These are phyloP conservation scores for Hirundo rustica DNA, from an alignment of 2,797 vertebrate genomes.

Conservation along the genomic window DNA sequence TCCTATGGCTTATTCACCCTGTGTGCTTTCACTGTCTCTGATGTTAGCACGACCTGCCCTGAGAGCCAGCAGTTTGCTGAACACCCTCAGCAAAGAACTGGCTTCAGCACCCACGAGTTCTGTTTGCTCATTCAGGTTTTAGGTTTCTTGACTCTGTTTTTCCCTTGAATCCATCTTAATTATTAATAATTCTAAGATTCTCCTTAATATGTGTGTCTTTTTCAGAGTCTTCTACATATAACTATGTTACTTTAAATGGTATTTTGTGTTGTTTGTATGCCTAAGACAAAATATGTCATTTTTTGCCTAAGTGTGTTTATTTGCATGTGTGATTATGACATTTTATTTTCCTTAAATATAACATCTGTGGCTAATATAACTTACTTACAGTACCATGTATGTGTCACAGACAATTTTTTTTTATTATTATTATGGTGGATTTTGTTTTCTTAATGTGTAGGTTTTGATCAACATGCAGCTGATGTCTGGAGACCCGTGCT, in stretches of 20 bases:
- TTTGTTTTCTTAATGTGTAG: slow-evolving; percentile 71
- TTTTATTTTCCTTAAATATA: background rate
- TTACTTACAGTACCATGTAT: background rate
- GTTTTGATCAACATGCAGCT: slow-evolving; percentile 95
- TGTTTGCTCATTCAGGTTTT: background rate
- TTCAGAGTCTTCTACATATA: background rate
- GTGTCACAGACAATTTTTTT: background rate
- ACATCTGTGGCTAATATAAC: background rate
- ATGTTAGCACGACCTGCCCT: background rate
- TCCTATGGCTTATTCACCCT: background rate
- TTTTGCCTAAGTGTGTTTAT: background rate
- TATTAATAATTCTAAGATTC: background rate
- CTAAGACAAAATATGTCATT: accelerated
- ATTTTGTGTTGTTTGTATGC: background rate
- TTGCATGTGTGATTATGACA: background rate
- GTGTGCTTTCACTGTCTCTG: background rate
- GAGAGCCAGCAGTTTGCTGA: background rate
- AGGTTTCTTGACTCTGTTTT: background rate
- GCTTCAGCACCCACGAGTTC: background rate
- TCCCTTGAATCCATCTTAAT: background rate
- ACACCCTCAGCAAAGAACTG: background rate
- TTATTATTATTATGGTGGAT: background rate
- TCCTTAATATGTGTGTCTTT: background rate
- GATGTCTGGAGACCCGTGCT: slow-evolving; percentile 97
- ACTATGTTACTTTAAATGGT: background rate